phyloP scores from a whole-genome alignment of 2,797 vertebrate species.

The Heterohyrax brucei region DNA sequence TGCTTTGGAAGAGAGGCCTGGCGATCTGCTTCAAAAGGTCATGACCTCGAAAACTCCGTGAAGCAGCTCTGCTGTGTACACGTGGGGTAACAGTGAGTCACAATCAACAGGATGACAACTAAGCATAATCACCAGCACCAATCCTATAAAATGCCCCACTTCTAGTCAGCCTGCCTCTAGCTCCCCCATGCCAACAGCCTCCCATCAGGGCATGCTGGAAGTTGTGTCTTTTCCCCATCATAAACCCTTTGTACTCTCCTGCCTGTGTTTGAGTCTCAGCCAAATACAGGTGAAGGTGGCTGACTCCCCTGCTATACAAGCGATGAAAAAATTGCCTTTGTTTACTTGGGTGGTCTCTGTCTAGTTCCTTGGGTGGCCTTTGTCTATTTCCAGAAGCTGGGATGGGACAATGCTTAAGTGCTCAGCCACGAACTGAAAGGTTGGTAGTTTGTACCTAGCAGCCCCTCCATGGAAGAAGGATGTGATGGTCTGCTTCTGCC shows the following conservation, averaged over 20 bases:
- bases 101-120: neutral
- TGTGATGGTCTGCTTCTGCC: neutral
- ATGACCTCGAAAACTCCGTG: neutral
- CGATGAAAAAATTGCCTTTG: neutral
- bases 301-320: neutral
- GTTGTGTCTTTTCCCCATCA: neutral
- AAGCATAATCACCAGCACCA: neutral
- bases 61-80: neutral
- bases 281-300: too few relatives aligned
- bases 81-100: neutral
- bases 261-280: neutral
- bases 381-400: neutral
- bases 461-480: neutral
- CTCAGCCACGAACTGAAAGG: neutral
- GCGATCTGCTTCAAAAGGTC: neutral
- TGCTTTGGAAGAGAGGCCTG: neutral
- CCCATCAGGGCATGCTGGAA: neutral
- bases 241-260: neutral
- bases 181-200: neutral
- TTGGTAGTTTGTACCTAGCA: neutral
- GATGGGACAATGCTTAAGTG: neutral
- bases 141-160: neutral
- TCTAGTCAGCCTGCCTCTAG: neutral
- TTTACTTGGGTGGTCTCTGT: neutral
- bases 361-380: neutral